Conservation (phyloP, 2,797 vertebrate genomes). For the Xiphophorus birchmanni region DNA sequence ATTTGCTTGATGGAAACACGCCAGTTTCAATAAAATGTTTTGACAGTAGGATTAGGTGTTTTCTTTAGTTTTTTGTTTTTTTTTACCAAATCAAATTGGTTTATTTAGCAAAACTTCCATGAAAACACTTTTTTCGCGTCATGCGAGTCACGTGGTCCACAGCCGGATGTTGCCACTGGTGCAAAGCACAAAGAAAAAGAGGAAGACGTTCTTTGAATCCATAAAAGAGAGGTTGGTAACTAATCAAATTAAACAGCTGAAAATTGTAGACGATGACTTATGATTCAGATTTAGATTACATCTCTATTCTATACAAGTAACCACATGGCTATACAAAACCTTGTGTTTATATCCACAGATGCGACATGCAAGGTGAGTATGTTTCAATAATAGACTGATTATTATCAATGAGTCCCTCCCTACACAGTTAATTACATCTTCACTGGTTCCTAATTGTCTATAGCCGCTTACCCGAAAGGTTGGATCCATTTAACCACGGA, state of each 20-base stretch:
- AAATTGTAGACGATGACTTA: neutral
- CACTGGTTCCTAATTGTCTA: conserved; percentile 42
- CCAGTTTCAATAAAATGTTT: no score
- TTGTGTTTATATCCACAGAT: neutral
- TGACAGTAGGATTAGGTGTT: no score
- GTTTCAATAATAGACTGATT: conserved; percentile 21
- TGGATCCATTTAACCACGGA: conserved; percentile 51
- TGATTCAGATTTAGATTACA: neutral
- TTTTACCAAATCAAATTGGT: no score
- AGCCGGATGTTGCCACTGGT: no score
- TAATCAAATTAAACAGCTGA: neutral
- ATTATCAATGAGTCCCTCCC: conserved; percentile 29
- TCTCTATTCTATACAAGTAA: neutral
- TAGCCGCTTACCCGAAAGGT: conserved; percentile 44
- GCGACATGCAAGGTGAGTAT: conserved; percentile 11
- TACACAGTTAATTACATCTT: conserved; percentile 44
- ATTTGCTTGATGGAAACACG: no score
- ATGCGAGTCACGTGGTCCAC: no score
- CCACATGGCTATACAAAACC: neutral
- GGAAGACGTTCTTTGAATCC: neutral
- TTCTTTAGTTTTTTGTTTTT: no score
- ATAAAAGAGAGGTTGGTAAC: neutral
- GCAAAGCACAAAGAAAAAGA: neutral
- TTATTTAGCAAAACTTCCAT: no score
- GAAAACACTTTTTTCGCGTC: no score